phyloP scores from a whole-genome alignment of 2,797 vertebrate genomes.

The Zonotrichia albicollis region DNA sequence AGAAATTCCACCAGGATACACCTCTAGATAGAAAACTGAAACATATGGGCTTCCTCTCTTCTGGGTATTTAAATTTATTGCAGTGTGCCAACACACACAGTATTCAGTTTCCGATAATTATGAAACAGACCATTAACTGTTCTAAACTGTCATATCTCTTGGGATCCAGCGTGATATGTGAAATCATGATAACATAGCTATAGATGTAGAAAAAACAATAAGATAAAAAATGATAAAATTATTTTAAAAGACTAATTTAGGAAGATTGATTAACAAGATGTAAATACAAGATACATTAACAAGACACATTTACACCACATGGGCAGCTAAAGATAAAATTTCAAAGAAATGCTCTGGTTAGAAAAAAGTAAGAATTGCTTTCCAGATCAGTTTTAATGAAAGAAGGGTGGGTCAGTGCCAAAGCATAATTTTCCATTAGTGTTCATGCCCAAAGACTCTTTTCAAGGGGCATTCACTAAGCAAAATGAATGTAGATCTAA shows the following conservation, averaged over 20 bases:
- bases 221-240: neutral
- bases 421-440: neutral
- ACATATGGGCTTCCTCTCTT: neutral
- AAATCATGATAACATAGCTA: neutral
- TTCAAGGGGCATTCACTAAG: neutral
- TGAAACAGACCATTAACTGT: slow-evolving; percentile 26
- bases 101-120: neutral
- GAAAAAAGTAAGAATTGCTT: neutral
- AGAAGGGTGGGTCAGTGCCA: neutral
- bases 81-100: neutral
- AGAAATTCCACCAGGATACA: neutral
- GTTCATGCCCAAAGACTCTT: neutral
- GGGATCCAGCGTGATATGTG: neutral
- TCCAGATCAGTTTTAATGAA: neutral
- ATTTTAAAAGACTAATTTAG: neutral
- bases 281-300: neutral
- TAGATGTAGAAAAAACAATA: neutral
- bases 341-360: neutral
- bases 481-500: neutral
- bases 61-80: neutral
- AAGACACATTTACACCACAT: neutral
- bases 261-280: neutral
- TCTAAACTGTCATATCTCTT: neutral
- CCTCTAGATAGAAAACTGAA: neutral
- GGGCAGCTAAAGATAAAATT: neutral